phyloP scores from a whole-genome alignment of 2,113 vertebrate species.

The Microcebus griseorufus region DNA sequence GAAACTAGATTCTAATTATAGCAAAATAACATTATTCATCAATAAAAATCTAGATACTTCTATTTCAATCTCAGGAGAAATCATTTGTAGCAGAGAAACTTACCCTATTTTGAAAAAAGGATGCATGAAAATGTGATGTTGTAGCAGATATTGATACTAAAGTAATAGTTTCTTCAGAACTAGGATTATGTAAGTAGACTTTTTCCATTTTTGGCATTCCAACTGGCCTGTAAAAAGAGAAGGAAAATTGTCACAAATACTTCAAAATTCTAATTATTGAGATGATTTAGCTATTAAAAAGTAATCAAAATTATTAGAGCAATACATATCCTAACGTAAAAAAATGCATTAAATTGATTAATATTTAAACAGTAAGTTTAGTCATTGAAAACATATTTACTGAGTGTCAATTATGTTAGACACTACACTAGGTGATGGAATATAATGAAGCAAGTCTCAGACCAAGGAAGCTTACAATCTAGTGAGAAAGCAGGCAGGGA shows the following conservation, averaged over 20 bases:
- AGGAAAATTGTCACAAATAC: slow-evolving; percentile 57
- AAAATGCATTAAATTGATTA: background rate
- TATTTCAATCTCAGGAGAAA: slow-evolving; percentile 30
- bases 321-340: background rate
- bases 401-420: background rate
- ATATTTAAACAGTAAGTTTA: slow-evolving; percentile 6
- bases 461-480: background rate
- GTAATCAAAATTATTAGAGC: background rate
- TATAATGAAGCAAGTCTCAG: background rate
- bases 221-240: slow-evolving; percentile 90
- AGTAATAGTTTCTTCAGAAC: slow-evolving; percentile 98
- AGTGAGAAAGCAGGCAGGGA: background rate
- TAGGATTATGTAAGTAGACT: slow-evolving; percentile 99
- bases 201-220: slow-evolving; percentile 99
- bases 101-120: slow-evolving; percentile 99
- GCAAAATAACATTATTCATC: slow-evolving; percentile 31
- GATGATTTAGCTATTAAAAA: background rate
- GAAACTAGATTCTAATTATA: background rate
- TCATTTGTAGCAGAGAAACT: slow-evolving; percentile 80
- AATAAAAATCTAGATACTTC: slow-evolving; percentile 20
- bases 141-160: slow-evolving; percentile 99
- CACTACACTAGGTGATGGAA: background rate
- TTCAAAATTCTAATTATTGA: slow-evolving; percentile 34
- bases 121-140: slow-evolving; percentile 99
- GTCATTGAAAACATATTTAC: background rate